A percentile compares a stretch with the other conserved stretches of the same genome.
phyloP scores from a whole-genome alignment of 1,140 invertebrate genomes.

The Teleopsis dalmanni region DNA sequence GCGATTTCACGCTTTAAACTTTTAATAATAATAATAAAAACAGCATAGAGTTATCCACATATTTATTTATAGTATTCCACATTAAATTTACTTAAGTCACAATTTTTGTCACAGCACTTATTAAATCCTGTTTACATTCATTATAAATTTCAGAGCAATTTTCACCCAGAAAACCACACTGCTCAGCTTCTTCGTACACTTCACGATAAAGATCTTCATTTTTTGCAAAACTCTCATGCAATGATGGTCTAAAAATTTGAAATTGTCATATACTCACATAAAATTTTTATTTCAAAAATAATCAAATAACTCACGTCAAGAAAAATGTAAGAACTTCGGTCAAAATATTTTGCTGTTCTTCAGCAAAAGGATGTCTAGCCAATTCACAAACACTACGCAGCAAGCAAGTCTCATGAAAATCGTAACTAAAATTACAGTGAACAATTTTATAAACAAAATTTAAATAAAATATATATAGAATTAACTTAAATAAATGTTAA shows the following conservation, averaged over 20 bases:
- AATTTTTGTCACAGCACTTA: slow-evolving; percentile 22
- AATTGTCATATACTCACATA: background rate
- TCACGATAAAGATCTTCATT: slow-evolving; percentile 22
- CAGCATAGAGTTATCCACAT: background rate
- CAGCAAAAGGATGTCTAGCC: slow-evolving; percentile 31
- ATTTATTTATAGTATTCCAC: background rate
- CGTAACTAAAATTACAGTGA: slow-evolving; percentile 15
- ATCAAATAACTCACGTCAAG: slow-evolving; percentile 29
- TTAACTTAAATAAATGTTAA: too few relatives aligned
- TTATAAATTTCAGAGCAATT: slow-evolving; percentile 27
- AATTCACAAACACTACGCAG: slow-evolving; percentile 35
- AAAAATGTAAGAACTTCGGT: slow-evolving; percentile 29
- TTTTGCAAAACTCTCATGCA: slow-evolving; percentile 29
- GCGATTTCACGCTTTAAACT: too few relatives aligned
- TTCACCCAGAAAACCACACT: slow-evolving; percentile 23
- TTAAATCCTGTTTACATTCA: slow-evolving; percentile 25
- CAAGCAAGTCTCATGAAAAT: slow-evolving; percentile 32
- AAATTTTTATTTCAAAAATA: background rate
- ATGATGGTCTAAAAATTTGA: slow-evolving; percentile 25
- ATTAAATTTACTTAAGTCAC: background rate
- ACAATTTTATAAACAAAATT: background rate
- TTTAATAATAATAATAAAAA: too few relatives aligned
- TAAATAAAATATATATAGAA: background rate
- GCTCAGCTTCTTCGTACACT: slow-evolving; percentile 32
- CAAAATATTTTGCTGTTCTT: slow-evolving; percentile 22